Evolutionary conservation across 2,113 vertebrate species (phyloP).

Genomic region (Megaceryle maxima): DNA sequence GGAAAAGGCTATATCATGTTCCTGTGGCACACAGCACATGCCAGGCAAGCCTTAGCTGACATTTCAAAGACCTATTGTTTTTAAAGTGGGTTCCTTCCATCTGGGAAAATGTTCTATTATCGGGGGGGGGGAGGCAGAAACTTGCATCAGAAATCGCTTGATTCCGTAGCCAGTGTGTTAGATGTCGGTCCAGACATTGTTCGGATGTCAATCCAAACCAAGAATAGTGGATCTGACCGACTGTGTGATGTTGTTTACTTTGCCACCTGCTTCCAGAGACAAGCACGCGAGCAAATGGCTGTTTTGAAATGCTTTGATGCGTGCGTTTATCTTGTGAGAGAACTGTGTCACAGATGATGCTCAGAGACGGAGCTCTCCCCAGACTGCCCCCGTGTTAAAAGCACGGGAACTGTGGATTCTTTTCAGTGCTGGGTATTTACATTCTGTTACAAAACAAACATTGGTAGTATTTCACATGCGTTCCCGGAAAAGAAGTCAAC

Average conservation of each 20-base stretch:
- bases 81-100: constrained; percentile 48
- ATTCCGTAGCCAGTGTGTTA: constrained; percentile 87
- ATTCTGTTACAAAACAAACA: constrained; percentile 35
- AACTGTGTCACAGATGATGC: not conserved
- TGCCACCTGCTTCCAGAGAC: constrained; percentile 85
- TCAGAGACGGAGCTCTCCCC: not conserved
- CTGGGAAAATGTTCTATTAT: constrained; percentile 38
- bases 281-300: not conserved
- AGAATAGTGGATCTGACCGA: constrained; percentile 86
- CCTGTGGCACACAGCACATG: not conserved
- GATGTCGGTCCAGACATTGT: constrained; percentile 93
- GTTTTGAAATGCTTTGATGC: not conserved
- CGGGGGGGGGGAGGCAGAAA: constrained; percentile 30
- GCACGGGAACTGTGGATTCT: not conserved
- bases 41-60: constrained; percentile 8
- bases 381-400: not conserved
- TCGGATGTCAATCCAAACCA: constrained; percentile 91
- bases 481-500: constrained; percentile 23
- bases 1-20: not conserved
- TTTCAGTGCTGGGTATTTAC: constrained; percentile 1
- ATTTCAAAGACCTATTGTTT: constrained; percentile 52
- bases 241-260: constrained; percentile 92
- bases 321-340: not conserved
- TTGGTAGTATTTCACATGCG: not conserved
- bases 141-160: constrained; percentile 92